Evolutionary conservation across 2,888 invertebrate genomes (phyloP), one percentile per base, ranked within the genome.

Genomic region (Pammene aurita): DNA sequence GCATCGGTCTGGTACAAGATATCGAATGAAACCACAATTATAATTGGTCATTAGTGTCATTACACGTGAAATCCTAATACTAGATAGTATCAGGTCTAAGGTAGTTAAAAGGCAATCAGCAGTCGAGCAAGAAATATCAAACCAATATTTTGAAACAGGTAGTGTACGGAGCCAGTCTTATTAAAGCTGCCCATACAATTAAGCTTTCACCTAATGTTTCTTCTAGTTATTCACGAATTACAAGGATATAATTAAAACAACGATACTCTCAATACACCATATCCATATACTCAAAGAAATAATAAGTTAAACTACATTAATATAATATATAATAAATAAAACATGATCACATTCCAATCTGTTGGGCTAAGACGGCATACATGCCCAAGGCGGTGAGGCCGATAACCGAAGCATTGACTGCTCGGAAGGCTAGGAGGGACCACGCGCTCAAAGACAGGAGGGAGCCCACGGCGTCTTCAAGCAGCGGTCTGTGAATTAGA

Each of bases 311-410:
- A 38, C 44, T 57, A 66, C 35, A 54, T 41, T 42, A 52, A 18
- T 16, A n/a, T n/a, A n/a, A n/a, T n/a, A n/a, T n/a, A n/a, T n/a
- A n/a, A 52, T 44, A 54, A 46, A 11, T 35, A 35, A 18, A 34
- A 56, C 14, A 34, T 16, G 56, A 61, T 67, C 64, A 71, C 58
- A 73, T 72, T 26, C 72, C 82, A 42, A 83, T 81, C 14, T 94
- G 94, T 77, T 95, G 94, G 14, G 96, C 95, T 61, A 96, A 92
- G 2, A 95, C 95, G 0, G 96, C 95, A 84, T 97, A 97, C 80
- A 97, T 94, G 72, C 95, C 95, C 52, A 97, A 88, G 1, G 96
- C 95, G 14, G 95, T 91, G 56, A 95, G 92, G 2, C 95, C 96
- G 66, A 95, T 90, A 6, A 94, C 86, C 7, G 94, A 80, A 5